Evolutionary conservation across 2,888 invertebrate species (phyloP).

Genomic region (Pimpla rufipes): DNA sequence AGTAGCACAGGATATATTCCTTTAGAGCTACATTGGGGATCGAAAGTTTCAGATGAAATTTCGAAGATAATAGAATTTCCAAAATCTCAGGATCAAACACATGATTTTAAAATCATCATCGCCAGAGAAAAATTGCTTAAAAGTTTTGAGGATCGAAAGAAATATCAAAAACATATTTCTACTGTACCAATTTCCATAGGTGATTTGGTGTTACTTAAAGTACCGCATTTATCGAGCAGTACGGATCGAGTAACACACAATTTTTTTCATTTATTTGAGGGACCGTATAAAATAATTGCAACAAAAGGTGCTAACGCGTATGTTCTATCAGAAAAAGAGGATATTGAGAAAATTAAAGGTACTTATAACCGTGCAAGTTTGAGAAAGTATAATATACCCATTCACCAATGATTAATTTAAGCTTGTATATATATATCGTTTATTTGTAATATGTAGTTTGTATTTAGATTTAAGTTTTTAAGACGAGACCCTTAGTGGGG

Average conservation of each 20-base stretch:
- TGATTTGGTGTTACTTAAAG: slow-evolving; percentile 33
- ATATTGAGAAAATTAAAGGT: background rate
- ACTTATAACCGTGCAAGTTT: background rate
- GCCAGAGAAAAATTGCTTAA: background rate
- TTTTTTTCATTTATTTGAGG: slow-evolving; percentile 12
- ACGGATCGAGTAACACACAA: slow-evolving; percentile 3
- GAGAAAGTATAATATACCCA: background rate
- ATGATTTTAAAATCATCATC: background rate
- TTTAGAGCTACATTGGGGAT: background rate
- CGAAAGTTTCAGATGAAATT: background rate
- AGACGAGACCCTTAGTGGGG: slow-evolving; percentile 10
- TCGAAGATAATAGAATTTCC: background rate
- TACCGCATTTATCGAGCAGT: slow-evolving; percentile 12
- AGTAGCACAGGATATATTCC: slow-evolving; percentile 4
- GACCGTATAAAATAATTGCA: background rate
- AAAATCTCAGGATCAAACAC: background rate
- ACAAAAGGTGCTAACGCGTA: background rate
- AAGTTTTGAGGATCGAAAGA: background rate
- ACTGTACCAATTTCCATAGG: no score
- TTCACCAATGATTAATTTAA: background rate
- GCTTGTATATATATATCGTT: slow-evolving; percentile 3
- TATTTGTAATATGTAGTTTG: no score
- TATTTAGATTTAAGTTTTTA: no score
- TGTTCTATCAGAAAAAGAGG: background rate
- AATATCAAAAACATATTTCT: background rate